Percentiles rank a stretch among this genome's conserved stretches.
phyloP scores from a whole-genome alignment of 2,888 invertebrate genomes.

The Notodonta dromedarius region DNA sequence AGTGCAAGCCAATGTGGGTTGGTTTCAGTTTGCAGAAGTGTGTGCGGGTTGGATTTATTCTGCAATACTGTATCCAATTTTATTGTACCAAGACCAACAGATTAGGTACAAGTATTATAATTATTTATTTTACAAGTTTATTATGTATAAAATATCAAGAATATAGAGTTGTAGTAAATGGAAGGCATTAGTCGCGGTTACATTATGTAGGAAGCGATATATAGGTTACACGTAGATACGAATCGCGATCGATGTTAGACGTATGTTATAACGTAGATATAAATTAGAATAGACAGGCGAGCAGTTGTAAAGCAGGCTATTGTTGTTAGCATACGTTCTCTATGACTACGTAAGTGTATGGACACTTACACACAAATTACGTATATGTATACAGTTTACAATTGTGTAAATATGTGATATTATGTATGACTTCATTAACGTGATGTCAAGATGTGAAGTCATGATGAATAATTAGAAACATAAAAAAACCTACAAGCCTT shows the following conservation, averaged over 20 bases:
- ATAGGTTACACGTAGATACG: slow-evolving; percentile 1
- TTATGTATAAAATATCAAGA: neutral
- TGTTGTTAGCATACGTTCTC: neutral
- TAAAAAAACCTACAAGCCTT: no score
- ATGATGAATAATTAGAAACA: no score
- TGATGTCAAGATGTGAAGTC: no score
- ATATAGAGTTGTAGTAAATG: neutral
- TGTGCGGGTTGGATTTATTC: no score
- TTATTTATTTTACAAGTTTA: neutral
- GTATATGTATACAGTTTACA: no score
- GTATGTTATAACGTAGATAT: neutral
- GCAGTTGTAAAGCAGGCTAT: neutral
- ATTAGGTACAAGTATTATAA: neutral
- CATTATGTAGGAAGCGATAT: neutral
- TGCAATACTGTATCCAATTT: no score
- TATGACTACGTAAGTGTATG: no score
- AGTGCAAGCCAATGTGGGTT: no score
- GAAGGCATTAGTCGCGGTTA: neutral
- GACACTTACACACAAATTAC: no score
- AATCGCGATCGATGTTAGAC: neutral
- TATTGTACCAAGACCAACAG: slow-evolving; percentile 1
- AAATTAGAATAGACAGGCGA: neutral
- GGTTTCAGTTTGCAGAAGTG: no score
- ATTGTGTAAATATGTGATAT: no score
- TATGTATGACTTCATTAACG: no score